These are phyloP conservation scores for Geococcyx californianus DNA, from an alignment of 2,113 vertebrate species.

Conservation along the genomic window DNA sequence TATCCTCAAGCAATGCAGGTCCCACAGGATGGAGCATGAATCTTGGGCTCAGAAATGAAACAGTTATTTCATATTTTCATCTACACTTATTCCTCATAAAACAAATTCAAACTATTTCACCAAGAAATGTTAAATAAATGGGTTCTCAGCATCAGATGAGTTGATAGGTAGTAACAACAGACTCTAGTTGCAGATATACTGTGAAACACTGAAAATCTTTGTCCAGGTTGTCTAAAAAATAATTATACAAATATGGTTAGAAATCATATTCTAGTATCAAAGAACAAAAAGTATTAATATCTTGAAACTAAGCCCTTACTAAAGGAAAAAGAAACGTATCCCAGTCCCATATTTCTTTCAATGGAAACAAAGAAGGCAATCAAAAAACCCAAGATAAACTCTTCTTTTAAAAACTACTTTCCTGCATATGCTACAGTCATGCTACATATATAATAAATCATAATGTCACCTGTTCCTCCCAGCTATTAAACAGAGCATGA, in stretches of 20 bases:
- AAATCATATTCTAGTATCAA: background rate
- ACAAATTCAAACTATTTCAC: background rate
- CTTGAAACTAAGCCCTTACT: background rate
- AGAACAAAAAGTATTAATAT: background rate
- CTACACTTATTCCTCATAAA: background rate
- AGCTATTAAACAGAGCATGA: background rate
- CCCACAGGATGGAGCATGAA: background rate
- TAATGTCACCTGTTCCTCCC: background rate
- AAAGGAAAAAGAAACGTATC: background rate
- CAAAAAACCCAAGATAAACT: background rate
- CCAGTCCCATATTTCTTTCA: background rate
- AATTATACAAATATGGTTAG: background rate
- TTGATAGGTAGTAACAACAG: background rate
- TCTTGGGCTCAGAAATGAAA: background rate
- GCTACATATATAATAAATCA: background rate
- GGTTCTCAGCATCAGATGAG: background rate
- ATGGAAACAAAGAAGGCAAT: accelerated
- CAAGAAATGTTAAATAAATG: background rate
- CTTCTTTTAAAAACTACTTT: background rate
- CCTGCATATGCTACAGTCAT: background rate
- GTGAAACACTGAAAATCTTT: background rate
- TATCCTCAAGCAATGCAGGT: background rate
- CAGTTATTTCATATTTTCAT: background rate
- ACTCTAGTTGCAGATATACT: background rate
- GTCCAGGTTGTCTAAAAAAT: background rate